Evolutionary conservation across 2,797 vertebrate species (phyloP).

Genomic region (Tachyglossus aculeatus): DNA sequence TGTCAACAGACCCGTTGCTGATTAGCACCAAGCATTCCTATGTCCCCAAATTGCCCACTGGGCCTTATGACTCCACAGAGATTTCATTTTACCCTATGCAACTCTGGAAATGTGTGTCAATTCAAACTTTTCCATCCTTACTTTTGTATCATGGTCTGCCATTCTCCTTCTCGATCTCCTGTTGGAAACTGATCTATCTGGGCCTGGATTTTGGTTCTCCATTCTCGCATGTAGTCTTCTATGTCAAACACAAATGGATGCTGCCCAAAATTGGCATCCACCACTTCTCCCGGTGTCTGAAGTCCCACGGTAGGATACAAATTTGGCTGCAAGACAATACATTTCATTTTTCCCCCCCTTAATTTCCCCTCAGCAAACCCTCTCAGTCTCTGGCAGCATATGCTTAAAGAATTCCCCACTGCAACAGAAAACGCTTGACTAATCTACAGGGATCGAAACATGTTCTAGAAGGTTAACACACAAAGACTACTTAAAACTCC

Average conservation of each 20-base stretch:
- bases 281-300: constrained; percentile 84
- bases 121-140: constrained; percentile 60
- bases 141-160: constrained; percentile 86
- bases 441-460: no score
- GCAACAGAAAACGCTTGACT: no score
- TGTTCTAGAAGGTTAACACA: no score
- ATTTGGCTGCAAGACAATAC: constrained; percentile 79
- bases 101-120: neutral
- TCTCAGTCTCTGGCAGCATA: no score
- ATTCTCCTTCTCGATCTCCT: constrained; percentile 81
- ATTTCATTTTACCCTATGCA: neutral
- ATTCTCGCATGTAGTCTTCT: constrained; percentile 84
- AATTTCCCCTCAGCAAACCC: no score
- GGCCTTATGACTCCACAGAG: no score
- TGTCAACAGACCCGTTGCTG: no score
- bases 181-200: constrained; percentile 83
- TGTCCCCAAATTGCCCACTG: no score
- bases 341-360: constrained; percentile 43
- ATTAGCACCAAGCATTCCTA: no score
- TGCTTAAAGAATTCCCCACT: no score
- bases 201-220: constrained; percentile 83
- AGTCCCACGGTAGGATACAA: constrained; percentile 85
- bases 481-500: no score
- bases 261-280: constrained; percentile 85
- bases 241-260: constrained; percentile 85